These are phyloP conservation scores for Apogon talboti DNA, from an alignment of 2,797 vertebrate species.

Conservation along the genomic window DNA sequence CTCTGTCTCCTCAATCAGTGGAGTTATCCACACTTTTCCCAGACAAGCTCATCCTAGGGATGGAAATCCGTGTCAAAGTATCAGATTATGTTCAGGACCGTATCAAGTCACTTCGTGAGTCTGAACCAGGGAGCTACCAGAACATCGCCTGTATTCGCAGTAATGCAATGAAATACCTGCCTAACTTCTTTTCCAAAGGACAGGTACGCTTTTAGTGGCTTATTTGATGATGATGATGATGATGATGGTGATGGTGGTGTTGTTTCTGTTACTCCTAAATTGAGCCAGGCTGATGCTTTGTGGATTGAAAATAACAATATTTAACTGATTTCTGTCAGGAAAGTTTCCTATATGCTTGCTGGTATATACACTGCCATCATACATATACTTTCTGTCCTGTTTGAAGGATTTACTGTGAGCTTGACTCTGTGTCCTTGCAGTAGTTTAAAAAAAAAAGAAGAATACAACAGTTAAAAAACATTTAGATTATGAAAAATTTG, in stretches of 20 bases:
- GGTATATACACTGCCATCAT: too few species aligned
- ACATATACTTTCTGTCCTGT: too few species aligned
- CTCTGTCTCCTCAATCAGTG: constrained; percentile 75
- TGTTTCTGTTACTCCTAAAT: not conserved
- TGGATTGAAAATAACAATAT: too few species aligned
- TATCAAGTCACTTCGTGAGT: constrained; percentile 85
- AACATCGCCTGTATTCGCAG: constrained; percentile 93
- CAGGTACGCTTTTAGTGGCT: constrained; percentile 80
- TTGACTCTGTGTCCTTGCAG: too few species aligned
- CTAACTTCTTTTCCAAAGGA: constrained; percentile 93
- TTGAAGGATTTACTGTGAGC: too few species aligned
- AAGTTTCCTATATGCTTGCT: too few species aligned
- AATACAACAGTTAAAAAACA: too few species aligned
- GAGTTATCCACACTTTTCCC: constrained; percentile 91
- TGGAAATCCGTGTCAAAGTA: constrained; percentile 94
- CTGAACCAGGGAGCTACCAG: constrained; percentile 87
- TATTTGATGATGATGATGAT: not conserved
- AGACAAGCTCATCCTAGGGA: constrained; percentile 87
- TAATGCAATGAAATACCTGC: constrained; percentile 96
- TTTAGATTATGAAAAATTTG: too few species aligned
- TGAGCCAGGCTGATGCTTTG: too few species aligned
- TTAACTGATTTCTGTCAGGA: too few species aligned
- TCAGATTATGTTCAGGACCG: constrained; percentile 93
- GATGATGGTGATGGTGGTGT: not conserved
- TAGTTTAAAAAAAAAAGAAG: too few species aligned